Evolutionary conservation across 1,140 invertebrate species (phyloP), one percentile per base, ranked within the genome.

Genomic region (Drosophila arawakana): DNA sequence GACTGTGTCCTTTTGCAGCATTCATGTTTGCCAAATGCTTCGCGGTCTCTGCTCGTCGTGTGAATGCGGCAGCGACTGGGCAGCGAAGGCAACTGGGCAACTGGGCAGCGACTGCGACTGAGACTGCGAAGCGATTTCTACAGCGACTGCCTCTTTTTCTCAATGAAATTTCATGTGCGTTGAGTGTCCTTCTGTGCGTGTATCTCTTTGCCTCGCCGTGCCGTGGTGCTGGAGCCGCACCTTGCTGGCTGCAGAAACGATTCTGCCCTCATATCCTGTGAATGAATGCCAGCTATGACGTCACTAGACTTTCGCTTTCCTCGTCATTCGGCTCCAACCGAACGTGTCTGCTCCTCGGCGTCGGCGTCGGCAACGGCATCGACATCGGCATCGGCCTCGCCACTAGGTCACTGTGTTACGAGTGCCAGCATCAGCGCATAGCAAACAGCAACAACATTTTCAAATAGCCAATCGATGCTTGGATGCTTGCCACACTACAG

Each of bases 261-360:
- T 39, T 60, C 37, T 67, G 69, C 69, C 49, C 61, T 80, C 68
- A 76, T 76, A 91, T 90, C 88, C 88, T 91, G 90, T 91, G 90
- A 91, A 91, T 91, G 90, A 91, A 91, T 91, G 90, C 81, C 90
- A 91, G 73, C 67, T 54, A 76, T 90, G 90, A 91, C 90, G 90
- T 91, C 90, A 91, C 76, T 8, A 34, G 68, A 57, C 75, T 70
- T 67, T 76, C 70, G 82, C 75, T 80, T 74, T 85, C 74, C 78
- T 39, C 47, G 34, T 60, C 44, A 39, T 39, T 74, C 77, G 57
- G 43, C 54, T 8, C 25, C 9, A 44, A 8, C 58, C 11, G 18
- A n/a, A 25, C n/a, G 11, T 21, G 9, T 10, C 34, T 37, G 11
- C 52, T n/a, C 18, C n/a, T 39, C 71, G 43, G 10, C 37, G 21